Conservation (phyloP, 1,140 invertebrate species). For the Heliconius hewitsoni region DNA sequence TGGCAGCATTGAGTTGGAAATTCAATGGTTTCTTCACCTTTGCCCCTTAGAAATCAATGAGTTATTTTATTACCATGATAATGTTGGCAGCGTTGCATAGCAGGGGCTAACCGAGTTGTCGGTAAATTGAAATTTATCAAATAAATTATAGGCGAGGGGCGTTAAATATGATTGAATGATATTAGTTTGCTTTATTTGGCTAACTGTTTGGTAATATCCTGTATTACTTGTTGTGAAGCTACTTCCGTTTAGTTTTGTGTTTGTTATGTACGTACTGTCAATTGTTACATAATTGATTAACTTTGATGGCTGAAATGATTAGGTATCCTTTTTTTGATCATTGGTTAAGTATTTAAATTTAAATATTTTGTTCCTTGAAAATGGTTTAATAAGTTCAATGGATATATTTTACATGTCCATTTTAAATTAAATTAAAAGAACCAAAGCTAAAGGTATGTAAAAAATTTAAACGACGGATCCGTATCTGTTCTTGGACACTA, state of each 20-base stretch:
- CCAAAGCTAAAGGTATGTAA: background rate
- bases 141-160: slow-evolving; percentile 67
- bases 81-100: slow-evolving; percentile 53
- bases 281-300: no score
- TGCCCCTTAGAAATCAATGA: slow-evolving; percentile 43
- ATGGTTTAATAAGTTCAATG: no score
- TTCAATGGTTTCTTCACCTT: slow-evolving; percentile 8
- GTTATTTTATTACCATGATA: slow-evolving; percentile 71
- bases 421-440: no score
- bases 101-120: slow-evolving; percentile 67
- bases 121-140: slow-evolving; percentile 78
- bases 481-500: background rate
- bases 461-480: background rate
- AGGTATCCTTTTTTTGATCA: no score
- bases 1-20: slow-evolving; percentile 30
- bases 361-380: no score
- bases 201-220: slow-evolving; percentile 23
- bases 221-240: slow-evolving; percentile 1
- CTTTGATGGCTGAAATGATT: no score
- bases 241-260: background rate
- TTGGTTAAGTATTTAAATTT: no score
- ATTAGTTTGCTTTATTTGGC: slow-evolving; percentile 25
- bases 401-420: no score
- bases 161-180: slow-evolving; percentile 44
- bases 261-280: background rate